phyloP scores from a whole-genome alignment of 2,797 vertebrate genomes.

The Sebastes dallii region DNA sequence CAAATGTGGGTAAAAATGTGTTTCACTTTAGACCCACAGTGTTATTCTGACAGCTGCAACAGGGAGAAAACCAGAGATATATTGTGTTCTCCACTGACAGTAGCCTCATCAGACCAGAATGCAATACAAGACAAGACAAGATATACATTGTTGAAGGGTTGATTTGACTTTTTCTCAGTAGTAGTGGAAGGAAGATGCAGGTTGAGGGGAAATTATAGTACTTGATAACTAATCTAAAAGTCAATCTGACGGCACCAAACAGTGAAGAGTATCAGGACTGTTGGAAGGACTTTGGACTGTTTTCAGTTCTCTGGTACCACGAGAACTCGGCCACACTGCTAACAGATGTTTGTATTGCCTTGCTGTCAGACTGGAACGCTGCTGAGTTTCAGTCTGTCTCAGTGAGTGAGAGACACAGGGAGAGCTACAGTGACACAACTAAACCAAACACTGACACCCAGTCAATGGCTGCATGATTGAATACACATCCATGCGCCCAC shows the following conservation, averaged over 20 bases:
- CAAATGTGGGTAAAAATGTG: not conserved
- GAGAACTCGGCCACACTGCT: slow-evolving; percentile 42
- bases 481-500: not conserved
- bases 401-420: slow-evolving; percentile 18
- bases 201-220: not conserved
- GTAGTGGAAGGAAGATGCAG: not conserved
- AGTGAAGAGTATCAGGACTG: not conserved
- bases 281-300: slow-evolving; percentile 40
- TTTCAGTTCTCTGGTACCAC: slow-evolving; percentile 3
- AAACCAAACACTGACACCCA: slow-evolving; percentile 44
- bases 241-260: not conserved
- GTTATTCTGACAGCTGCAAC: not conserved
- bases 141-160: not conserved
- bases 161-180: not conserved
- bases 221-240: not conserved
- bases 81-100: not conserved
- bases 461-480: slow-evolving; percentile 44
- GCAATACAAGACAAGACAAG: not conserved
- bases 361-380: slow-evolving; percentile 2
- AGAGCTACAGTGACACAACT: slow-evolving; percentile 1
- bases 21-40: not conserved
- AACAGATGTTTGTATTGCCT: slow-evolving; percentile 45
- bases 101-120: not conserved
- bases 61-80: not conserved
- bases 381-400: slow-evolving; percentile 29